Conservation (phyloP, 2,797 vertebrate genomes). For the Pempheris klunzingeri region DNA sequence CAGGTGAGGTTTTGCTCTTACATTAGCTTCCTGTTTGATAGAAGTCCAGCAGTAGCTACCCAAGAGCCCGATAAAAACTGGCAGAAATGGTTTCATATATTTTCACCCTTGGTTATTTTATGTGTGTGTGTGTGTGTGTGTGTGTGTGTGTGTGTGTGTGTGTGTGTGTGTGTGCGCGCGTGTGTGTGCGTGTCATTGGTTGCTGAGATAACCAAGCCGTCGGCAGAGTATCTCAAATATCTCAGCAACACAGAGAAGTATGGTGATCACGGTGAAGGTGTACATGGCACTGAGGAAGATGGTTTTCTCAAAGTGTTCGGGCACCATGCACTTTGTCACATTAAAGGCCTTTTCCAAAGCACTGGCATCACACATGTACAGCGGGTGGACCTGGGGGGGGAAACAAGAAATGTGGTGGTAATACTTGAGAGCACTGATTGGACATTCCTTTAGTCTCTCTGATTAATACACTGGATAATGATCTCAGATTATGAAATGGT, state of each 20-base stretch:
- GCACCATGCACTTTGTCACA: slow-evolving; percentile 89
- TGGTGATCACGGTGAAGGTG: slow-evolving; percentile 91
- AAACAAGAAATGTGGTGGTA: slow-evolving; percentile 64
- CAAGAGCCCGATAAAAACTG: slow-evolving; percentile 37
- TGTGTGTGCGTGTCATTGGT: slow-evolving; percentile 74
- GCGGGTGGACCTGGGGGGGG: slow-evolving; percentile 85
- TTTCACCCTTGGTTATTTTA: slow-evolving; percentile 18
- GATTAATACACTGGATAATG: not conserved
- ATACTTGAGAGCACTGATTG: not conserved
- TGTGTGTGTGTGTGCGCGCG: slow-evolving; percentile 13
- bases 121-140: slow-evolving; percentile 1
- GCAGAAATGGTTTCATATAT: slow-evolving; percentile 16
- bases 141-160: slow-evolving; percentile 30
- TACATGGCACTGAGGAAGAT: slow-evolving; percentile 94
- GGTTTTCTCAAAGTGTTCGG: slow-evolving; percentile 94
- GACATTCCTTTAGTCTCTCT: not conserved
- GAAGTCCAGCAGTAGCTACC: slow-evolving; percentile 49
- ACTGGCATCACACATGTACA: slow-evolving; percentile 88
- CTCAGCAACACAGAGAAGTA: slow-evolving; percentile 88
- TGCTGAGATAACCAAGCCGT: slow-evolving; percentile 87
- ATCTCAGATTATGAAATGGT: not conserved
- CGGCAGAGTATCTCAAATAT: slow-evolving; percentile 91
- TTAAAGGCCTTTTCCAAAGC: slow-evolving; percentile 87
- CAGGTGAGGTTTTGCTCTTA: slow-evolving; percentile 44
- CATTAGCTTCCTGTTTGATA: slow-evolving; percentile 36